Evolutionary conservation across 2,113 vertebrate species (phyloP), one percentile per base, ranked within the genome.

Genomic region (Myotis lucifugus): DNA sequence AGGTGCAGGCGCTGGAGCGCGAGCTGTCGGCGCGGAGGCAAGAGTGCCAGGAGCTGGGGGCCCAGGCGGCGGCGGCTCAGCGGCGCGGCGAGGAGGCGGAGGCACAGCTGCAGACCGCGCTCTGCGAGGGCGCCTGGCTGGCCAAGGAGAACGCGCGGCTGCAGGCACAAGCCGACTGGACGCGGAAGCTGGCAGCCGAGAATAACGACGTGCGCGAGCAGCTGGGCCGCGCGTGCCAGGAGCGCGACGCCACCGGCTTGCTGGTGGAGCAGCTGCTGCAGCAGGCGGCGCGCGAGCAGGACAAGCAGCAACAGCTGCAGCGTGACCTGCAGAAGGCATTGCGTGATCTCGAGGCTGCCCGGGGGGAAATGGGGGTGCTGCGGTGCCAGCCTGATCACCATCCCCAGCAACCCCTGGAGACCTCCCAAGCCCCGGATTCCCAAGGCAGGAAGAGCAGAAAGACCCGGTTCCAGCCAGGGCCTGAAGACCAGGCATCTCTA

Each of bases 251-350:
- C 96, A 98, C 98, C 70, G 97, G 98, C 95, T 97, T 98, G 95
- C 98, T 98, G 96, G 98, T 98, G 29, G 98, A 98, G 97, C 98
- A 96, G 98, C 99, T 99, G 98, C 98, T 98, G 73, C 93, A 98
- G 98, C 99, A 99, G 99, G 99, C 98, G 97, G 98, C 97, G 66
- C 98, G 98, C 98, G 98, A 98, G 96, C 98, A 98, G 98, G 99
- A 99, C 98, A 98, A 97, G 98, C 98, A 98, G 98, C 98, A 99
- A 96, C 99, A 99, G 98, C 98, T 99, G 98, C 98, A 99, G 97
- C 95, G 98, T 93, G 98, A 99, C 97, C 98, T 99, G 96, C 98
- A 99, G 96, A 98, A 99, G 98, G 98, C 98, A 86, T 96, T 98
- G 97, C 93, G 97, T 81, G 98, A 98, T 94, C 98, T 99, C 94